Percentiles rank a stretch among this genome's conserved stretches.
Evolutionary conservation across 2,888 invertebrate species (phyloP).

Genomic region (Tachystola acroxantha): DNA sequence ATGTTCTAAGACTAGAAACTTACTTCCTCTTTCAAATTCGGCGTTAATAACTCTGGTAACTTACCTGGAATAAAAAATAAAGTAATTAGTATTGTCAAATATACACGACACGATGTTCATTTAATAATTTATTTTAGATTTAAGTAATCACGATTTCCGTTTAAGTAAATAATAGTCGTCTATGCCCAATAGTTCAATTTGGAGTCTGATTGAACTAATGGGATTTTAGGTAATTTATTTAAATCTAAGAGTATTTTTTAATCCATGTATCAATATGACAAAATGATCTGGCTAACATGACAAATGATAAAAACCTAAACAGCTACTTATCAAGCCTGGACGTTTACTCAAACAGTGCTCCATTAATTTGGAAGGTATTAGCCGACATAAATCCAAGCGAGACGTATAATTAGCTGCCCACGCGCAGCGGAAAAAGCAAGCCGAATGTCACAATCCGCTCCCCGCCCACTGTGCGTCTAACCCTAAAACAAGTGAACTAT

Average conservation of each 20-base stretch:
- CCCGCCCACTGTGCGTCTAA: slow-evolving; percentile 31
- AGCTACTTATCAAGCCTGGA: slow-evolving; percentile 2
- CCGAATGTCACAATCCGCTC: slow-evolving; percentile 58
- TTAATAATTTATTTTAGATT: background rate
- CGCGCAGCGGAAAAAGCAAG: slow-evolving; percentile 57
- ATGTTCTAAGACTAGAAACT: too few relatives aligned
- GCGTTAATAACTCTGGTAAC: too few relatives aligned
- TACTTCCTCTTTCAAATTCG: too few relatives aligned
- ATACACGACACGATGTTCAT: background rate
- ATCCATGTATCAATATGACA: too few relatives aligned
- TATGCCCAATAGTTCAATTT: too few relatives aligned
- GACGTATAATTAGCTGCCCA: slow-evolving; percentile 67
- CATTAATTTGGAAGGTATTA: slow-evolving; percentile 27
- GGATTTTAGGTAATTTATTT: too few relatives aligned
- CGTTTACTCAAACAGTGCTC: slow-evolving; percentile 3
- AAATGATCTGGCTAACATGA: too few relatives aligned
- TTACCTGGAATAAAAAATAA: background rate
- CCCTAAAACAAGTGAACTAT: slow-evolving; percentile 47
- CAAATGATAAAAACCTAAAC: too few relatives aligned
- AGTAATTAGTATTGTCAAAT: background rate
- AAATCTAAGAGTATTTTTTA: too few relatives aligned
- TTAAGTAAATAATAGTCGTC: too few relatives aligned
- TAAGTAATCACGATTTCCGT: too few relatives aligned
- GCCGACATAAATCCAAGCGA: slow-evolving; percentile 54
- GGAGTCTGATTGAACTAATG: too few relatives aligned